Evolutionary conservation across 2,797 vertebrate species (phyloP), one percentile per base, ranked within the genome.

Genomic region (Sarcoramphus papa): DNA sequence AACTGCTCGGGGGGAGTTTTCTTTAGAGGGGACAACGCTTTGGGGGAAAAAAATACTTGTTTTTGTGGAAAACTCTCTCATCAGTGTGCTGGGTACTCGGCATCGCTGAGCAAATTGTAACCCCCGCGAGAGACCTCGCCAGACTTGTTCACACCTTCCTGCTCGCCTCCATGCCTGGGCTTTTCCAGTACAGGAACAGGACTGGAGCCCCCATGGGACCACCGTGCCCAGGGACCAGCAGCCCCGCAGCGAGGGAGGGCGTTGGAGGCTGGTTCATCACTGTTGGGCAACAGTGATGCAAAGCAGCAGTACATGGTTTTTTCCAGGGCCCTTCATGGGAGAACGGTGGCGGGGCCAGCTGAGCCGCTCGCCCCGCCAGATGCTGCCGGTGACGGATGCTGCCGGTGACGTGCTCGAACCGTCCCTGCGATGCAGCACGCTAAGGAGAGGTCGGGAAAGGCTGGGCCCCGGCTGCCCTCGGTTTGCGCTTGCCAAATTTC

Each of bases 11-110:
- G 40, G 22, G 19, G 13, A 9, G 14, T 19, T 92, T 57, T 40
- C 50, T 63, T 54, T 7, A 37, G 31, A 37, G 8, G 18, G 25
- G 48, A n/a, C 4, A 17, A 25, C 0, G 1, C 11, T 78, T 27
- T 3, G 4, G 11, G 13, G 35, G 0, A 5, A 10, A 30, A 21
- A 53, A 47, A 0, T 1, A 6, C 21, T 40, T 31, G 10, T 1
- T 76, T 65, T 56, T 23, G 37, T 43, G 17, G 33, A 43, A 30
- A 88, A 59, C 0, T 0, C 30, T 69, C 12, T 9, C 16, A 10
- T n/a, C 33, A 3, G 27, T 0, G 4, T 2, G 8, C 30, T 24
- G 47, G 43, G 56, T 16, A 4, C 33, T 60, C 7, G 2, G 45
- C 50, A 31, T 16, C 6, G 1, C 72, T 40, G 56, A 51, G 60